phyloP scores from a whole-genome alignment of 2,888 invertebrate genomes.

The Eupithecia vulgata region DNA sequence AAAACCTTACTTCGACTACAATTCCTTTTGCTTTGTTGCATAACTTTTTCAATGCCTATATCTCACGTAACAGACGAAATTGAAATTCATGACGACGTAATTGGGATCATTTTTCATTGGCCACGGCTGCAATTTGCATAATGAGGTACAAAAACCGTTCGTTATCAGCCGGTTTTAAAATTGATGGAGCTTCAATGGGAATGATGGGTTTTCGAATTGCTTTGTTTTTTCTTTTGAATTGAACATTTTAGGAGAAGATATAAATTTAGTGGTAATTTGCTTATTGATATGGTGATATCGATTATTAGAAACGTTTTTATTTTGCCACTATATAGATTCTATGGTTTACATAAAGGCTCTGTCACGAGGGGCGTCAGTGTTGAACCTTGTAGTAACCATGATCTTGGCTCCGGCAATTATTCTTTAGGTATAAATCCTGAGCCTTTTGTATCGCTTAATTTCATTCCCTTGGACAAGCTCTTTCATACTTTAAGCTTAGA shows the following conservation, averaged over 20 bases:
- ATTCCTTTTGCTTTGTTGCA: slow-evolving; percentile 38
- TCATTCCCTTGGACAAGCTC: neutral
- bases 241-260: neutral
- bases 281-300: neutral
- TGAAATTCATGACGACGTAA: slow-evolving; percentile 51
- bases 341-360: neutral
- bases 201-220: slow-evolving; percentile 20
- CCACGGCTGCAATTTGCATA: slow-evolving; percentile 58
- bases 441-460: neutral
- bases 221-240: slow-evolving; percentile 3
- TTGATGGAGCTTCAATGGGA: slow-evolving; percentile 36
- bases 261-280: neutral
- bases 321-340: neutral
- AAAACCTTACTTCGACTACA: slow-evolving; percentile 5
- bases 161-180: slow-evolving; percentile 45
- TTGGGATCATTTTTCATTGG: slow-evolving; percentile 56
- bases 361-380: neutral
- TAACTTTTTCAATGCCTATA: slow-evolving; percentile 33
- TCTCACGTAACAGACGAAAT: slow-evolving; percentile 45
- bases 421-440: too few relatives aligned
- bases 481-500: neutral
- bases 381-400: neutral
- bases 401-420: neutral
- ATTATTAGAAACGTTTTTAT: neutral
- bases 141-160: slow-evolving; percentile 60